phyloP scores from a whole-genome alignment of 2,113 vertebrate species.

The Orthonyx spaldingii region DNA sequence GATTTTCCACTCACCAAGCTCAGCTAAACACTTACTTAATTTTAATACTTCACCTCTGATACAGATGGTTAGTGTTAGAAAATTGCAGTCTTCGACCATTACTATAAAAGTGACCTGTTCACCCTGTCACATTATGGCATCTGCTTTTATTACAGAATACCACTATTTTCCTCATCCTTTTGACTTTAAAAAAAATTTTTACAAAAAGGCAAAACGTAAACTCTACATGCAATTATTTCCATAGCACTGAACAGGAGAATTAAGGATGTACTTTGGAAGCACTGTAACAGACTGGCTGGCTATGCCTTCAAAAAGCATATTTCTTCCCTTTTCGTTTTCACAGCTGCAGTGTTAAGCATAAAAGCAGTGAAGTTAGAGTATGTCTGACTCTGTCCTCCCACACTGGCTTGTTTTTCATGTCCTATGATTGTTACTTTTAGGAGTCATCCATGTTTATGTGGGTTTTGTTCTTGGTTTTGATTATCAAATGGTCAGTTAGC shows the following conservation, averaged over 20 bases:
- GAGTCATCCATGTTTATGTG: background rate
- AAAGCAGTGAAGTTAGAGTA: background rate
- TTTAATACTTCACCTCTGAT: background rate
- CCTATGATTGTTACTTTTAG: background rate
- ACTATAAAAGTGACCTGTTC: background rate
- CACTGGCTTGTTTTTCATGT: background rate
- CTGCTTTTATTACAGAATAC: background rate
- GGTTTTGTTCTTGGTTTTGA: background rate
- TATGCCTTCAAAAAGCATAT: background rate
- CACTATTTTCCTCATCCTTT: background rate
- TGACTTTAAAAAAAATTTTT: background rate
- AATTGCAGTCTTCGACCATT: background rate
- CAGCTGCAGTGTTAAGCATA: background rate
- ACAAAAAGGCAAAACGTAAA: background rate
- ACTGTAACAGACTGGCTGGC: background rate
- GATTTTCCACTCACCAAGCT: background rate
- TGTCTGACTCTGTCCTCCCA: background rate
- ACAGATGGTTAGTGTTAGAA: background rate
- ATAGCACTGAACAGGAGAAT: background rate
- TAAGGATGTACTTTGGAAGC: background rate
- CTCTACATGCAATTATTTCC: background rate
- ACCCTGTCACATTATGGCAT: background rate
- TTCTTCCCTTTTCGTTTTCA: constrained; percentile 14
- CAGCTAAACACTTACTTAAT: background rate
- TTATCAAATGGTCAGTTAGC: background rate